Evolutionary conservation across 1,140 invertebrate genomes (phyloP).

Genomic region (Diuraphis noxia): DNA sequence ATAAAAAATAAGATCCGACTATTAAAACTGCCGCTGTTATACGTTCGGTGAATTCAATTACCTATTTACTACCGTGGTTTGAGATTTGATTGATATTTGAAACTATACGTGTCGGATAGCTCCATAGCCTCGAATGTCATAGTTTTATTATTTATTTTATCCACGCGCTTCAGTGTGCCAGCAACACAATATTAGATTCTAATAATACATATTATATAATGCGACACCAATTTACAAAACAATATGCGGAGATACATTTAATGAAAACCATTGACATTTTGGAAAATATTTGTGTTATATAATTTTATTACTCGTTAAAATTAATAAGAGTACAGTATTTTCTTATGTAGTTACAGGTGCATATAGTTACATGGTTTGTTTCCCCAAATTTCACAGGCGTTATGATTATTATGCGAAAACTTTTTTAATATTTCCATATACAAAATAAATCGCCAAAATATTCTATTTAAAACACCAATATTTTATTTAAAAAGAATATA

Average conservation of each 20-base stretch:
- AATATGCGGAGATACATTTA: no score
- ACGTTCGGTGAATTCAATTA: neutral
- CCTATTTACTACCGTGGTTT: neutral
- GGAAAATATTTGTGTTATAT: no score
- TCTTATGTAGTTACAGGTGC: neutral
- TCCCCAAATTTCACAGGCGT: no score
- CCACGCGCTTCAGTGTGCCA: no score
- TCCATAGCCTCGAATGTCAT: neutral
- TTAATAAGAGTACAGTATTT: neutral
- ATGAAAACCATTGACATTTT: no score
- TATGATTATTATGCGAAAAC: no score
- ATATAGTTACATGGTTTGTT: no score
- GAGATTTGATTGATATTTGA: constrained; percentile 15
- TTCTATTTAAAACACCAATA: no score
- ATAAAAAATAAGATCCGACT: neutral
- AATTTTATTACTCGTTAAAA: no score
- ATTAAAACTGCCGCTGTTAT: neutral
- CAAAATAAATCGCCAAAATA: no score
- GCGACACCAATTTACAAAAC: neutral
- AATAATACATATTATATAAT: neutral
- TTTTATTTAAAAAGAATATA: no score
- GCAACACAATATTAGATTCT: neutral
- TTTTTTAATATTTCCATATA: no score
- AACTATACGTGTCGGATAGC: neutral
- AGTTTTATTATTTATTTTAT: neutral